Conservation (phyloP, 2,888 invertebrate species). For the Dendrolimus pini region DNA sequence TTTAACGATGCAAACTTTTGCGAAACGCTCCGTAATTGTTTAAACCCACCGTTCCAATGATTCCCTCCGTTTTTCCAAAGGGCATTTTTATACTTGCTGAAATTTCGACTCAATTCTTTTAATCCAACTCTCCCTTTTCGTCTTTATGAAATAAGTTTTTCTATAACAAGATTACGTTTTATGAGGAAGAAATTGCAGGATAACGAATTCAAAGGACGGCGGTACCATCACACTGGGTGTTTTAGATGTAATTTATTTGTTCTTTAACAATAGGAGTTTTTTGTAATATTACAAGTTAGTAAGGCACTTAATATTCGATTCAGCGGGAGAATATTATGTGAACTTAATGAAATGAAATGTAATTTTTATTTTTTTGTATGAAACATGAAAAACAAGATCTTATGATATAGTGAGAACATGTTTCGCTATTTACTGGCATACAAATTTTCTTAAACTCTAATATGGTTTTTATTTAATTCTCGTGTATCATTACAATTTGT, state of each 20-base stretch:
- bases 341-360: too few relatives aligned
- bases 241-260: slow-evolving; percentile 6
- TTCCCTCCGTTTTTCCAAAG: slow-evolving; percentile 46
- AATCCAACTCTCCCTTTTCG: slow-evolving; percentile 42
- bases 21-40: slow-evolving; percentile 30
- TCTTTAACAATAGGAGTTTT: not conserved
- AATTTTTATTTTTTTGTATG: too few relatives aligned
- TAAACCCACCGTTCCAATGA: slow-evolving; percentile 45
- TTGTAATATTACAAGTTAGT: not conserved
- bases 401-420: too few relatives aligned
- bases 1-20: slow-evolving; percentile 8
- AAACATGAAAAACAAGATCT: too few relatives aligned
- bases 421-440: too few relatives aligned
- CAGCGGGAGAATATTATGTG: too few relatives aligned
- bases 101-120: slow-evolving; percentile 42
- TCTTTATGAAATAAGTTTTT: slow-evolving; percentile 71
- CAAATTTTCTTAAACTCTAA: too few relatives aligned
- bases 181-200: slow-evolving; percentile 64
- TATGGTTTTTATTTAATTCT: too few relatives aligned
- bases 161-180: slow-evolving; percentile 69
- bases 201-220: slow-evolving; percentile 50
- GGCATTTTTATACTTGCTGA: slow-evolving; percentile 31
- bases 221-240: slow-evolving; percentile 19
- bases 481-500: too few relatives aligned
- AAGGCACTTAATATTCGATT: not conserved